These are phyloP conservation scores for Corynorhinus townsendii DNA, from an alignment of 2,113 vertebrate species.

Conservation along the genomic window DNA sequence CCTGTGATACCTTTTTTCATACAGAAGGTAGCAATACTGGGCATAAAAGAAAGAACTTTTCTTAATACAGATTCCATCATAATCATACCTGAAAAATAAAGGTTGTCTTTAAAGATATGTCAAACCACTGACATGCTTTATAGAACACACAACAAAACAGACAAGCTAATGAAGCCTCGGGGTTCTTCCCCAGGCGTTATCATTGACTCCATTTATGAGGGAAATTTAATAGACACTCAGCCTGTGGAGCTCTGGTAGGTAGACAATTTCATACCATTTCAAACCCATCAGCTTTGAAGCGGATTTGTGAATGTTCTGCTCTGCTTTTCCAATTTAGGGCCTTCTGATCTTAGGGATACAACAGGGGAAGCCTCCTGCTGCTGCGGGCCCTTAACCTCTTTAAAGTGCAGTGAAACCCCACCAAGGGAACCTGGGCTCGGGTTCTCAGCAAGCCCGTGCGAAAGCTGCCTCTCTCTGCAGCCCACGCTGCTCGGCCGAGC, in stretches of 20 bases:
- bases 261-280: background rate
- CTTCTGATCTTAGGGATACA: background rate
- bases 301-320: background rate
- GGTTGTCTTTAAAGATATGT: background rate
- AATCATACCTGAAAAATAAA: constrained; percentile 74
- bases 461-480: background rate
- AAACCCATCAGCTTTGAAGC: background rate
- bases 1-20: constrained; percentile 67
- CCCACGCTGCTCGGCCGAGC: background rate
- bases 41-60: constrained; percentile 75
- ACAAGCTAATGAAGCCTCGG: background rate
- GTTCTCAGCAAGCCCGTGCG: background rate
- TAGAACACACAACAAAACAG: background rate
- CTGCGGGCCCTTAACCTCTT: accelerated
- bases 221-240: background rate
- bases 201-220: background rate
- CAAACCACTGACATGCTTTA: background rate
- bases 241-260: background rate
- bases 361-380: background rate
- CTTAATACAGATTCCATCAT: constrained; percentile 79
- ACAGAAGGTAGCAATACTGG: constrained; percentile 74
- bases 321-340: background rate
- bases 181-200: background rate
- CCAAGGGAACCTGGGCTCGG: background rate
- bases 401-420: accelerated